Percentiles rank a stretch among this genome's conserved stretches.
These are phyloP conservation scores for Pristionchus japonicus DNA, from an alignment of 2,888 invertebrate species.

Conservation along the genomic window DNA sequence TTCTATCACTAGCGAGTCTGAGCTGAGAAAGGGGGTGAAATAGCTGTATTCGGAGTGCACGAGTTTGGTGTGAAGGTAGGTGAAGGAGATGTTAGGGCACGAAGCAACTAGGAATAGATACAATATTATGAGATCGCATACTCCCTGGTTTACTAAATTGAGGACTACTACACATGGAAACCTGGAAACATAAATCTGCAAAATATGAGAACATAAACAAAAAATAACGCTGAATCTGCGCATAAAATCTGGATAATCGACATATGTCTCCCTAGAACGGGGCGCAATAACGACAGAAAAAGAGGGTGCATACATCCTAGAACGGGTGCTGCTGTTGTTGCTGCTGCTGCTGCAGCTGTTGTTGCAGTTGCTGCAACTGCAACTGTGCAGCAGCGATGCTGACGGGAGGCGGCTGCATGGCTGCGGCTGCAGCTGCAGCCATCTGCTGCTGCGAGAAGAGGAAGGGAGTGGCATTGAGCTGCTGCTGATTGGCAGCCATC, in stretches of 20 bases:
- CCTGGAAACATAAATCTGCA: neutral
- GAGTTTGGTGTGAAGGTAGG: neutral
- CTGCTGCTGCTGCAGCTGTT: neutral
- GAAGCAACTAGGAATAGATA: neutral
- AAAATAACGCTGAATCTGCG: neutral
- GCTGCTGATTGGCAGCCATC: neutral
- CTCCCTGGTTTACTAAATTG: neutral
- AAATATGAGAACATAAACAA: neutral
- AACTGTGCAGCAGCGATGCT: neutral
- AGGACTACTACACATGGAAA: neutral
- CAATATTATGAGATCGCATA: constrained; percentile 5
- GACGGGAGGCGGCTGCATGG: neutral
- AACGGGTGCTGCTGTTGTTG: neutral
- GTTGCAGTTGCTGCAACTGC: neutral
- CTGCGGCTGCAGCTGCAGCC: neutral
- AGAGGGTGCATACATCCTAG: neutral
- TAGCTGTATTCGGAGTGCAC: neutral
- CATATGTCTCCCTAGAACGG: neutral
- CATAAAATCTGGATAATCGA: neutral
- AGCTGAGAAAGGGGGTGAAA: neutral
- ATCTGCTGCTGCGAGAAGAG: neutral
- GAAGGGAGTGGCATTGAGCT: neutral
- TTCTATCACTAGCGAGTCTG: neutral
- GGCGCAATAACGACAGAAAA: neutral
- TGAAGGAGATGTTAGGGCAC: neutral